phyloP scores from a whole-genome alignment of 2,113 vertebrate species.

The Oncorhynchus masou region DNA sequence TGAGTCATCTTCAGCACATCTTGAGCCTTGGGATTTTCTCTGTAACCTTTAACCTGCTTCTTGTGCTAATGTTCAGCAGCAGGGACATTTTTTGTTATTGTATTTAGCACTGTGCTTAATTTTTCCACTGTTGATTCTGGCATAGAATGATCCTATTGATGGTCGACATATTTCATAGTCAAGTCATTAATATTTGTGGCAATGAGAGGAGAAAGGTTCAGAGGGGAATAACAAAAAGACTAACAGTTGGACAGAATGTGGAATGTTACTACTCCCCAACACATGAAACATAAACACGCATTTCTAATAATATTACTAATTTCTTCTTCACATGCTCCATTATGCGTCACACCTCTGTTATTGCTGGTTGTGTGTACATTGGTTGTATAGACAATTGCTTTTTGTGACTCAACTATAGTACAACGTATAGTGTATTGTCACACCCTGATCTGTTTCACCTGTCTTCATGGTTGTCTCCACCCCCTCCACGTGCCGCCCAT shows the following conservation, averaged over 20 bases:
- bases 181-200: slow-evolving; percentile 15
- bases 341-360: too few relatives aligned
- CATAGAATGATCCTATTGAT: background rate
- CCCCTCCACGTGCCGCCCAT: too few relatives aligned
- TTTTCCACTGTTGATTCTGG: slow-evolving; percentile 45
- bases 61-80: background rate
- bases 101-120: background rate
- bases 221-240: background rate
- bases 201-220: background rate
- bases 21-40: background rate
- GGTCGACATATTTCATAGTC: slow-evolving; percentile 17
- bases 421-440: background rate
- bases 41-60: background rate
- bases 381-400: too few relatives aligned
- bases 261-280: too few relatives aligned
- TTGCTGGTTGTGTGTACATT: too few relatives aligned
- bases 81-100: background rate
- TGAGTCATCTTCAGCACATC: background rate
- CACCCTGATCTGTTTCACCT: background rate
- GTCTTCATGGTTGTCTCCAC: too few relatives aligned
- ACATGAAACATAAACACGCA: too few relatives aligned
- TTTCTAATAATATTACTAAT: too few relatives aligned
- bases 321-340: too few relatives aligned
- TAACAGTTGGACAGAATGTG: background rate
- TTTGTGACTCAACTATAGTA: background rate